Evolutionary conservation across 2,797 vertebrate genomes (phyloP), one percentile per base, ranked within the genome.

Genomic region (Acanthurus tractus): DNA sequence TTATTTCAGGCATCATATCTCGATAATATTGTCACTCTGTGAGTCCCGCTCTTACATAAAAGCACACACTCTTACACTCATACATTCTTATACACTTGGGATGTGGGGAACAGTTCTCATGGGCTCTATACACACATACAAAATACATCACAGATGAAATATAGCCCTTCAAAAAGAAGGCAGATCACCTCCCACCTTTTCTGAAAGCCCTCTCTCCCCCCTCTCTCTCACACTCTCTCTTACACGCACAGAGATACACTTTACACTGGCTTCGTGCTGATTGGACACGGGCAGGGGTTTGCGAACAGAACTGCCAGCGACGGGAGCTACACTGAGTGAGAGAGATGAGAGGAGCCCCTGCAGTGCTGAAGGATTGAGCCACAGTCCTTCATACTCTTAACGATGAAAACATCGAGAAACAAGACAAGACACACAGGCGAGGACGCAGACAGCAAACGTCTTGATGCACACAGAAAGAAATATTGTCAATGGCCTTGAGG

Each of bases 311-410:
- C 67, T 72, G 79, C 78, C 52, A 46, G 74, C 79, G 84, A 86
- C 10, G 44, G 86, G 78, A 90, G 82, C 82, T 81, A 77, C 79
- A 64, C 76, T 58, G 85, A 66, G 82, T 23, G 59, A 63, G 72
- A 81, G 86, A 81, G 83, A 84, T 86, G 86, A 87, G 87, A 84
- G 86, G 83, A 88, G 76, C 68, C 85, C 91, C 90, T 49, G 84
- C 82, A 75, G 92, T 52, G 86, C 74, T 59, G 76, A 84, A 82
- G 80, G 79, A 91, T 76, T 91, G 90, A 78, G 73, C 74, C 56
- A 38, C 84, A 79, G 76, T 84, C 79, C 86, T 89, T 90, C 82
- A 70, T 74, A 83, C 76, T 82, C 78, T 65, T 75, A 84, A 74
- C n/a, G 49, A 82, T 78, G 76, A 81, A 86, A 86, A 87, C 78